A percentile compares a stretch with the other conserved stretches of the same genome.
Conservation (phyloP, 2,113 vertebrate genomes). For the Muntiacus reevesi region DNA sequence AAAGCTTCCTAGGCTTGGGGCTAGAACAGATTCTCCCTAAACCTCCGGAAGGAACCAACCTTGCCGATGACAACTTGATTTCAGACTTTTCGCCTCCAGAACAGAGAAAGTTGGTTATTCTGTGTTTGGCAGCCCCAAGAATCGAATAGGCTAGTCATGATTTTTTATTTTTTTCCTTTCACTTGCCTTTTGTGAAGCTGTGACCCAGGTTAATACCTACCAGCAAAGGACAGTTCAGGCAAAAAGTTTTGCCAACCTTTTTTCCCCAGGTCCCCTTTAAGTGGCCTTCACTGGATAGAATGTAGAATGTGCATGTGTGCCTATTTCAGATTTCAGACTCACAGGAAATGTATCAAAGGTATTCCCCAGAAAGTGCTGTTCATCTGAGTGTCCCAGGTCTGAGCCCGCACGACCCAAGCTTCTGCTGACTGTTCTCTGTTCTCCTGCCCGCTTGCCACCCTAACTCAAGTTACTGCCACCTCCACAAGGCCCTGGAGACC, state of each 20-base stretch:
- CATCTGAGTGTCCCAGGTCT: neutral
- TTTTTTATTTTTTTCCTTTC: neutral
- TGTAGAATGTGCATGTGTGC: rapidly evolving
- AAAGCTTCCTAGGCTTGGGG: neutral
- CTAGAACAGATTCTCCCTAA: neutral
- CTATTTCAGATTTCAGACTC: neutral
- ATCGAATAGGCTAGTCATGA: neutral
- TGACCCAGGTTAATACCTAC: neutral
- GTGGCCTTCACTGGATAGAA: neutral
- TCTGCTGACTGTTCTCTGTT: neutral
- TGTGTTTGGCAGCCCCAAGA: neutral
- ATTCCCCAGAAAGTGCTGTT: rapidly evolving
- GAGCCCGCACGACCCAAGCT: rapidly evolving
- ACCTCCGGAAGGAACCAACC: neutral
- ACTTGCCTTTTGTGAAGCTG: neutral
- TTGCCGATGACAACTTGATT: neutral
- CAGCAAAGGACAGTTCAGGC: neutral
- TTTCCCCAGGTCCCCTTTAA: neutral
- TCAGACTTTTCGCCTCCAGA: neutral
- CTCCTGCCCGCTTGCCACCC: neutral
- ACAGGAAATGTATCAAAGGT: neutral
- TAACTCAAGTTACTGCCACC: neutral
- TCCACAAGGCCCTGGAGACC: rapidly evolving
- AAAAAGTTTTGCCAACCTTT: neutral
- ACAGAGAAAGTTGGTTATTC: too few relatives aligned